A percentile compares a stretch with the other conserved stretches of the same genome.
Conservation (phyloP, 2,797 vertebrate genomes). For the Enteromius unitaeniatus region DNA sequence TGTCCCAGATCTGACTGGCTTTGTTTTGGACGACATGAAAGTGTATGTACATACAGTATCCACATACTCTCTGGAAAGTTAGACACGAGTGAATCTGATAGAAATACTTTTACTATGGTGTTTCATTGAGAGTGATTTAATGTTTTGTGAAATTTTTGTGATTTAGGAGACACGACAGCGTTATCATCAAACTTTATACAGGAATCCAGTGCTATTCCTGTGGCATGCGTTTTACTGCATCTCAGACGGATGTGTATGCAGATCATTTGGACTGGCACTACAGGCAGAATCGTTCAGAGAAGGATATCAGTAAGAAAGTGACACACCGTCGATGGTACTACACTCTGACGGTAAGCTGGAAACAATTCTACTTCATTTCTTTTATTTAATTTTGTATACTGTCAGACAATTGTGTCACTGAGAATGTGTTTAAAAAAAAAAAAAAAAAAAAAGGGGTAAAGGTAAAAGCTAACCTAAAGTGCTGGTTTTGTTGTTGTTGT, state of each 20-base stretch:
- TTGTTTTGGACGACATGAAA: constrained; percentile 90
- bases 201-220: constrained; percentile 99
- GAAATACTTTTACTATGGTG: background rate
- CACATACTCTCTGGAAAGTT: background rate
- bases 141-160: background rate
- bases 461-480: background rate
- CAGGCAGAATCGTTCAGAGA: constrained; percentile 95
- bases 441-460: too few relatives aligned
- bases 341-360: constrained; percentile 86
- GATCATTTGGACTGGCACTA: constrained; percentile 99
- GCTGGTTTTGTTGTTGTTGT: background rate
- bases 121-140: background rate
- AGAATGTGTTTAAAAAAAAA: background rate
- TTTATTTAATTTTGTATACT: background rate
- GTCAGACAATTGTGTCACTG: background rate
- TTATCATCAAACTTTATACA: constrained; percentile 92
- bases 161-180: constrained; percentile 88
- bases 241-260: constrained; percentile 96
- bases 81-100: background rate
- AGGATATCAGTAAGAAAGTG: constrained; percentile 94
- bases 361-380: background rate
- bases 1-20: constrained; percentile 91
- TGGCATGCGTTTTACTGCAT: constrained; percentile 95
- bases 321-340: constrained; percentile 98
- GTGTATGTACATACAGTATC: constrained; percentile 80